Evolutionary conservation across 2,888 invertebrate genomes (phyloP), one percentile per base, ranked within the genome.

Genomic region (Campoletis raptor): DNA sequence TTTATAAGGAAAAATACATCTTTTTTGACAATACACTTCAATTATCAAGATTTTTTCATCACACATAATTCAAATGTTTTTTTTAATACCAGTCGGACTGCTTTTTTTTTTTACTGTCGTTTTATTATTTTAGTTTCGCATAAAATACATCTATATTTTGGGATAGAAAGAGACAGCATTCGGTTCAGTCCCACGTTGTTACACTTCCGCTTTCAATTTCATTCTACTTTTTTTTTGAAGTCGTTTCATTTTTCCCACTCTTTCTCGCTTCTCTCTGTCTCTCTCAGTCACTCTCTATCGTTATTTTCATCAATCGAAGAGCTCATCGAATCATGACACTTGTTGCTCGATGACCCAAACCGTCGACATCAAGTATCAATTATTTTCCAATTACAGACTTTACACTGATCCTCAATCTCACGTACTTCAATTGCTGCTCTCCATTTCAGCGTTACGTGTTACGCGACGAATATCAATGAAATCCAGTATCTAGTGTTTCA

Each of bases 281-380:
- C 45, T 73, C 78, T 77, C 40, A 45, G 48, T 69, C 40, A 48
- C 72, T 67, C 66, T 66, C 37, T 78, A 72, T 76, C 77, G 76
- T 67, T 74, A 73, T 72, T 84, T 83, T n/a, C 81, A 57, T 73
- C 52, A 64, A 4, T 37, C 66, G 52, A 42, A 21, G 67, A 52
- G 61, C 64, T 72, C 42, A 77, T 80, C 78, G 81, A 81, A 87
- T 87, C 85, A 89, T 89, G 88, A 89, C 89, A 90, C 90, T 89
- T 90, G 89, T 90, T 90, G 90, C 89, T 87, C 85, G 89, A 90
- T 89, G 90, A 90, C 86, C 83, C 73, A 72, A 54, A 70, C 52
- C 36, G 24, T 40, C 30, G 9, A 48, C 64, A 66, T 24, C 78
- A 15, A 52, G 69, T 57, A 57, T 74, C 81, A 61, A 67, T 79